Evolutionary conservation across 2,888 invertebrate genomes (phyloP), one percentile per base, ranked within the genome.

Genomic region (Euzophera pinguis): DNA sequence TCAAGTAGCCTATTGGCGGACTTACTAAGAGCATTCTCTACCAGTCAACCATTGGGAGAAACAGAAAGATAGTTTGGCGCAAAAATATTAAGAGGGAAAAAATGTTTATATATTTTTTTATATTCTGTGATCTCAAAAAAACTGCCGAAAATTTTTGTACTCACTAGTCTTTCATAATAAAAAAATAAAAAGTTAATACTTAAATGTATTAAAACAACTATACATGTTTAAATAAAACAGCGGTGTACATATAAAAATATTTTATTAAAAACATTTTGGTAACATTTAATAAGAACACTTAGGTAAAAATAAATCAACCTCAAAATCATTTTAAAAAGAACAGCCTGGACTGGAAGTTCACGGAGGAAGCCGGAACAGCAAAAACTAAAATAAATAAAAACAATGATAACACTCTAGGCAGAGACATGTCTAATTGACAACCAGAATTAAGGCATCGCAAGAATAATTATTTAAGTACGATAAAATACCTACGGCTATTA

Each of bases 201-300:
- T n/a, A n/a, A n/a, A n/a, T n/a, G n/a, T n/a, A n/a, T n/a, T n/a
- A n/a, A n/a, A n/a, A n/a, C n/a, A n/a, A n/a, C 22, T 22, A 3
- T 22, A 22, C 22, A 3, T 22, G 49, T 22, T 22, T 17, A 54
- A 80, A 72, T 72, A 52, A 83, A 84, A 84, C 76, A 72, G 59
- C 65, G 59, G 53, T 55, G 9, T 91, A 91, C 90, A 89, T 91
- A 91, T 91, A 91, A 91, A 91, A 91, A 91, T 91, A 91, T 91
- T 91, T 91, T 91, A 91, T 91, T 91, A 91, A 91, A 91, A 91
- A 91, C 91, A 91, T 91, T 91, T 91, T 91, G 91, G 91, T 91
- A 91, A 91, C 91, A 91, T 91, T 91, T 91, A 91, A 91, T 91
- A 91, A 91, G 91, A 91, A 91, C 91, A 91, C 91, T 91, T 91